These are phyloP conservation scores for Agrochola litura DNA, from an alignment of 2,888 invertebrate genomes.

Conservation along the genomic window DNA sequence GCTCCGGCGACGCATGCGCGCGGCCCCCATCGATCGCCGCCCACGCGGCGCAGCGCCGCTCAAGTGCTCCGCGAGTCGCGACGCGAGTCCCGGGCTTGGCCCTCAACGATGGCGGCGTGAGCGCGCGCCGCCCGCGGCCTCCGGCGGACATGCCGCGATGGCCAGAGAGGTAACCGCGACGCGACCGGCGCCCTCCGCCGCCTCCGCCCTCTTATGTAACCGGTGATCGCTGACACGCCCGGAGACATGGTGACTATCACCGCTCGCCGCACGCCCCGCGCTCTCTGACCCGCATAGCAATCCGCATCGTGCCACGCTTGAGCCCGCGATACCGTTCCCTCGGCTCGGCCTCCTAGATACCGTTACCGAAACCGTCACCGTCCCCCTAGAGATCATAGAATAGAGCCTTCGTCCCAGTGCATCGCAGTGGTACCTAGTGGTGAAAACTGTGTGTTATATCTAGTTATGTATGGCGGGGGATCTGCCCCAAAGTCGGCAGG, in stretches of 20 bases:
- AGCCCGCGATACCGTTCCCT: constrained; percentile 52
- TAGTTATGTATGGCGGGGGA: constrained; percentile 61
- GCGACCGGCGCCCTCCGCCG: constrained; percentile 78
- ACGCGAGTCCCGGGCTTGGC: constrained; percentile 87
- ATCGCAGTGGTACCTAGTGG: constrained; percentile 64
- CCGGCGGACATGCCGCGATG: constrained; percentile 93
- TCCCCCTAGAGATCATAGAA: constrained; percentile 49
- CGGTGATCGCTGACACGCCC: constrained; percentile 79
- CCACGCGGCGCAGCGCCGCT: constrained; percentile 83
- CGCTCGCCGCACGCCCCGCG: constrained; percentile 62
- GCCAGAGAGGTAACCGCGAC: constrained; percentile 92
- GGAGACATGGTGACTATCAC: constrained; percentile 68
- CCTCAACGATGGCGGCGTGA: constrained; percentile 89
- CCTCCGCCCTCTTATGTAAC: constrained; percentile 81
- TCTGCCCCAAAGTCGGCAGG: constrained; percentile 46
- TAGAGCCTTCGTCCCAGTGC: constrained; percentile 64
- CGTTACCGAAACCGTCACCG: constrained; percentile 37
- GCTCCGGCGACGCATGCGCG: constrained; percentile 78
- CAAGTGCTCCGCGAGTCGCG: constrained; percentile 85
- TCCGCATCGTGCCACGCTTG: constrained; percentile 62
- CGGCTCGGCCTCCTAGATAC: constrained; percentile 56
- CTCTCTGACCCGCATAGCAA: constrained; percentile 58
- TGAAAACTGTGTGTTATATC: constrained; percentile 58
- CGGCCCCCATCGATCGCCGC: constrained; percentile 82
- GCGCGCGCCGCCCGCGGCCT: constrained; percentile 90